Percentiles rank a stretch among this genome's conserved stretches.
Conservation (phyloP, 2,113 vertebrate species). For the Pontoporia blainvillei region DNA sequence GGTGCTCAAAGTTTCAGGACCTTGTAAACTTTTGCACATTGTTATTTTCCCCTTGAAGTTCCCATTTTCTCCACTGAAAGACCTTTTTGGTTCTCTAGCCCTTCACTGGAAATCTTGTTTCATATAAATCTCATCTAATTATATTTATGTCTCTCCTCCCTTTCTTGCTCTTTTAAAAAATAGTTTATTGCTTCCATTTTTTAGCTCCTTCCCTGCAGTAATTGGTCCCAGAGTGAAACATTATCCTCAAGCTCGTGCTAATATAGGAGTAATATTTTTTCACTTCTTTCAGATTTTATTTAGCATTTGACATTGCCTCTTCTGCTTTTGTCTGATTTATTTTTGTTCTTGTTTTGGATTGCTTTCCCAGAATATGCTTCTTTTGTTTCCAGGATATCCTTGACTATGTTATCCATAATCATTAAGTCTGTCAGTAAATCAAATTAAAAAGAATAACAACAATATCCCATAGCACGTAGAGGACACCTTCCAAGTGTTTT, state of each 20-base stretch:
- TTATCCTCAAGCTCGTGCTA: slow-evolving; percentile 11
- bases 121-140: slow-evolving; percentile 44
- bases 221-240: slow-evolving; percentile 61
- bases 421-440: background rate
- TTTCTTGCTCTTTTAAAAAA: background rate
- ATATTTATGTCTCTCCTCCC: background rate
- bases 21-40: background rate
- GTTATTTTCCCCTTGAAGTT: background rate
- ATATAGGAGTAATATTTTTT: slow-evolving; percentile 37
- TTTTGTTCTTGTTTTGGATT: slow-evolving; percentile 1
- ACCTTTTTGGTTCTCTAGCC: background rate
- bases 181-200: background rate
- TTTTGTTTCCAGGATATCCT: background rate
- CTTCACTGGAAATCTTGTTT: background rate
- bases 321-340: background rate
- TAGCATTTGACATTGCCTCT: background rate
- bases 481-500: background rate
- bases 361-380: background rate
- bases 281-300: slow-evolving; percentile 26
- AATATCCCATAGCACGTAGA: background rate
- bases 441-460: background rate
- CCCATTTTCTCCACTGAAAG: background rate
- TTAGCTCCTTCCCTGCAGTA: background rate
- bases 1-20: background rate
- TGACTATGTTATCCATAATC: background rate